phyloP scores from a whole-genome alignment of 2,888 invertebrate genomes.

The Diarsia mendica region DNA sequence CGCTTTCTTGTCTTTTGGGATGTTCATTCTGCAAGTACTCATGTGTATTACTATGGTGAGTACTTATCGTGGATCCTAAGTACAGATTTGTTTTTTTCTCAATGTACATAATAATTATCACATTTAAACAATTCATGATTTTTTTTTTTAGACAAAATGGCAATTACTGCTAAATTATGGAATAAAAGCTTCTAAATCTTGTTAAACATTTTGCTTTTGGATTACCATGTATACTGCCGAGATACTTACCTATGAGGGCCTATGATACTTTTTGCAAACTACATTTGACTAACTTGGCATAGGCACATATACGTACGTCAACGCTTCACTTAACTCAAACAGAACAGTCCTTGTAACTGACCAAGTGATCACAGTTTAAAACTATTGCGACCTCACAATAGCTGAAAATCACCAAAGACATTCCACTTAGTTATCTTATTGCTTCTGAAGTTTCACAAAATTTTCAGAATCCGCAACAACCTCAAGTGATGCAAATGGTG shows the following conservation, averaged over 20 bases:
- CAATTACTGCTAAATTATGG: no score
- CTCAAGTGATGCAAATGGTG: conserved; percentile 87
- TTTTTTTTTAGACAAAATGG: no score
- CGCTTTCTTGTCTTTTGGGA: conserved; percentile 95
- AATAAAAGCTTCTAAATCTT: neutral
- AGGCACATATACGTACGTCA: neutral
- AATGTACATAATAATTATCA: no score
- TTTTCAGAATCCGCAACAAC: conserved; percentile 79
- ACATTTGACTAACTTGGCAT: neutral
- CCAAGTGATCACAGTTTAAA: neutral
- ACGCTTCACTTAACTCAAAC: neutral
- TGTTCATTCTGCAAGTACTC: conserved; percentile 94
- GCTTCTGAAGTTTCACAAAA: neutral
- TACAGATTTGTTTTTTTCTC: neutral
- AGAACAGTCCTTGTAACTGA: neutral
- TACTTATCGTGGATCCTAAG: conserved; percentile 22
- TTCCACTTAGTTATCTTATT: no score
- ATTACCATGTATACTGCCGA: neutral
- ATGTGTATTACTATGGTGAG: conserved; percentile 93
- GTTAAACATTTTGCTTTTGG: neutral
- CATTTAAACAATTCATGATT: no score
- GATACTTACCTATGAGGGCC: no score
- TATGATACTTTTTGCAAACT: no score
- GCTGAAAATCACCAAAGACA: no score
- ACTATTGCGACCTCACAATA: no score